Conservation (phyloP, 2,888 invertebrate genomes). For the Amorpha juglandis region DNA sequence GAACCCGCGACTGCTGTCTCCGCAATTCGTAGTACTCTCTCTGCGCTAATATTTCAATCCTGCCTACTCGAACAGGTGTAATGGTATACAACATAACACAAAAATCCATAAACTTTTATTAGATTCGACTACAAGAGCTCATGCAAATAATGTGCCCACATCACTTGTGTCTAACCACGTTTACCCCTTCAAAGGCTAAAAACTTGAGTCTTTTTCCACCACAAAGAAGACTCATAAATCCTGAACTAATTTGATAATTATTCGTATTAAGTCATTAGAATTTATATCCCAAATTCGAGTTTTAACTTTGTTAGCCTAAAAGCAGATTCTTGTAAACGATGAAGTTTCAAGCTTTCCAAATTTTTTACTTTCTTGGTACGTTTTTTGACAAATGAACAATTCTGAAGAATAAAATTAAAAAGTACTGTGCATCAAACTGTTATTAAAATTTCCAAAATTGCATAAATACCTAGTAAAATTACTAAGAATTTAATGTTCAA, state of each 20-base stretch:
- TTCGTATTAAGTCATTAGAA: conserved; percentile 9
- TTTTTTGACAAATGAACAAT: conserved; percentile 4
- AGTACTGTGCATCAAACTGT: background rate
- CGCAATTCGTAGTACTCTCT: too few species aligned
- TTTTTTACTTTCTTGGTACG: background rate
- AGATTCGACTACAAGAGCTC: too few species aligned
- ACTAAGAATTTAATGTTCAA: too few species aligned
- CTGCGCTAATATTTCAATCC: too few species aligned
- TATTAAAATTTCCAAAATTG: too few species aligned
- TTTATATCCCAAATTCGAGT: background rate
- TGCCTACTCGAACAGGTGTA: too few species aligned
- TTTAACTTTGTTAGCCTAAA: conserved; percentile 8
- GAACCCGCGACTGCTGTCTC: too few species aligned
- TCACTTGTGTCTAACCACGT: too few species aligned
- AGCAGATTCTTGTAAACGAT: conserved; percentile 19
- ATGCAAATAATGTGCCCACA: too few species aligned
- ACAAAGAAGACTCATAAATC: background rate
- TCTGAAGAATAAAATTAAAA: background rate
- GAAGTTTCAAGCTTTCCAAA: conserved; percentile 8
- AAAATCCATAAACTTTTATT: too few species aligned
- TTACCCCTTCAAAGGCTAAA: background rate
- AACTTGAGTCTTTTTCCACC: background rate
- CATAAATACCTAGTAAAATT: too few species aligned
- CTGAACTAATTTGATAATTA: conserved; percentile 11
- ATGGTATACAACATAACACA: too few species aligned